Evolutionary conservation across 92 coral and sea anemone species (phyloP).

Genomic region (Diadumene lineata): DNA sequence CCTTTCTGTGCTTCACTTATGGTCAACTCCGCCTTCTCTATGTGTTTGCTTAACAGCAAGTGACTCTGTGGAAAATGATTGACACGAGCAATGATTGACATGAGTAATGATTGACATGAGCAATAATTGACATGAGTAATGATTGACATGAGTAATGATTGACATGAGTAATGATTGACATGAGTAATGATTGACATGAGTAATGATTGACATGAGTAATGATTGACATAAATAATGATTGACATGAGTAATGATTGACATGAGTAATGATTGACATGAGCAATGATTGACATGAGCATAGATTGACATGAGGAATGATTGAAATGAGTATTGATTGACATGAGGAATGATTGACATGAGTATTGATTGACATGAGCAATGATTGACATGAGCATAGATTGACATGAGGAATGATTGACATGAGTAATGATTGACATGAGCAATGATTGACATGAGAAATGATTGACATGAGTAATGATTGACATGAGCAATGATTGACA

Average conservation of each 20-base stretch:
- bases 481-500: too few relatives aligned
- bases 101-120: too few relatives aligned
- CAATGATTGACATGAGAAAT: not conserved
- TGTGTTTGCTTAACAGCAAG: conserved; percentile 83
- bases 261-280: not conserved
- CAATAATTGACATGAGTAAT: too few relatives aligned
- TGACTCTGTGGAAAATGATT: conserved; percentile 67
- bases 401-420: not conserved
- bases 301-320: not conserved
- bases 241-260: too few relatives aligned
- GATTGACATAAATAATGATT: too few relatives aligned
- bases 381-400: too few relatives aligned
- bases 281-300: too few relatives aligned
- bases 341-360: conserved; percentile 6
- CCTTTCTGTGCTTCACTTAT: conserved; percentile 89
- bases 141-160: not conserved
- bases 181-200: not conserved
- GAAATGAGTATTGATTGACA: not conserved
- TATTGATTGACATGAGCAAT: not conserved
- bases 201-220: too few relatives aligned
- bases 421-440: not conserved
- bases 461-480: too few relatives aligned
- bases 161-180: not conserved
- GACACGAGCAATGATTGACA: not conserved
- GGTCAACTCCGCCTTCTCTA: conserved; percentile 85